Conservation (phyloP, 1,140 invertebrate species). For the Anastrepha ludens region DNA sequence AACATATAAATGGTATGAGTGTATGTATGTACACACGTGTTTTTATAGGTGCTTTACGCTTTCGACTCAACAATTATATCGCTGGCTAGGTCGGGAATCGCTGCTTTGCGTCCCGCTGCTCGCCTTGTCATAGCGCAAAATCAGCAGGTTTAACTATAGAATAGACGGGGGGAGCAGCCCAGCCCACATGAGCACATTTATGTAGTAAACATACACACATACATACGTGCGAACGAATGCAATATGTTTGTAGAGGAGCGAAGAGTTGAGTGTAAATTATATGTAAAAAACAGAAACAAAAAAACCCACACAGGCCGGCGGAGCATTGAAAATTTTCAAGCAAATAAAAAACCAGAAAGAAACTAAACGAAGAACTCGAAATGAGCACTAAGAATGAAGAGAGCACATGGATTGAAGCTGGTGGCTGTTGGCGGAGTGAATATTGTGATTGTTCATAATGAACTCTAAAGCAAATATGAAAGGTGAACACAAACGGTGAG, state of each 20-base stretch:
- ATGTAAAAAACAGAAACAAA: background rate
- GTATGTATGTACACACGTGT: background rate
- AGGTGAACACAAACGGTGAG: background rate
- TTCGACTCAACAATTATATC: conserved; percentile 54
- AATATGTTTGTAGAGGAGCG: background rate
- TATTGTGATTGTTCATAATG: conserved; percentile 45
- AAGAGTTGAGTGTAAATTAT: background rate
- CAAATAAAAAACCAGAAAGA: conserved; percentile 14
- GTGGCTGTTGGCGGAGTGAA: background rate
- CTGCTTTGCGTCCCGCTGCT: background rate
- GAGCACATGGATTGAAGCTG: background rate
- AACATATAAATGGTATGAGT: background rate
- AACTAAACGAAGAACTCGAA: conserved; percentile 25
- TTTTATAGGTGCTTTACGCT: background rate
- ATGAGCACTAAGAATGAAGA: conserved; percentile 24
- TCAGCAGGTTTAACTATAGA: conserved; percentile 19
- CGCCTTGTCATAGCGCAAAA: background rate
- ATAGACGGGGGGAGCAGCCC: background rate
- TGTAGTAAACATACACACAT: background rate
- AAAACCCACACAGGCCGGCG: too few species aligned
- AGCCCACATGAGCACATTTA: conserved; percentile 30
- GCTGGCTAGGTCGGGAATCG: conserved; percentile 57
- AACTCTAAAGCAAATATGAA: conserved; percentile 39
- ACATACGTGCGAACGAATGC: background rate
- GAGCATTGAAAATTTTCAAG: background rate